These are phyloP conservation scores for Pandion haliaetus DNA, from an alignment of 2,113 vertebrate genomes.

Conservation along the genomic window DNA sequence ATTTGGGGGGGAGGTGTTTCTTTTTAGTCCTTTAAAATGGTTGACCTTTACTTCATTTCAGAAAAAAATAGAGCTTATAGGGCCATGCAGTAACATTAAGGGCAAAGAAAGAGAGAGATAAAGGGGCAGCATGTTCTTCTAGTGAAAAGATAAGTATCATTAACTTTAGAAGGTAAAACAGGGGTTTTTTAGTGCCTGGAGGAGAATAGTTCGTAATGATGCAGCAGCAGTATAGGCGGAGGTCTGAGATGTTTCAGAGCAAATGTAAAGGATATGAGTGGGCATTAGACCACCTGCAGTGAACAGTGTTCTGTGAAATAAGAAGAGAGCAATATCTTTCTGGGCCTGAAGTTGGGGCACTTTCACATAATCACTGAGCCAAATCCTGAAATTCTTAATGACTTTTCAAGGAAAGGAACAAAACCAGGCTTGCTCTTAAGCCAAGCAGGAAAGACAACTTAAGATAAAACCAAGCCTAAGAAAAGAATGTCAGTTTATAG, in stretches of 20 bases:
- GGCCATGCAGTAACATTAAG: not conserved
- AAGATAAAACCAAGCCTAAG: not conserved
- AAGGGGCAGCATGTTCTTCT: not conserved
- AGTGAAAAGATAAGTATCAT: constrained; percentile 30
- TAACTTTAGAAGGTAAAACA: constrained; percentile 11
- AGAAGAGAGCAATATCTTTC: not conserved
- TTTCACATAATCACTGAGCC: not conserved
- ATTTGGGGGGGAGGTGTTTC: accelerated
- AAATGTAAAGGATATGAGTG: not conserved
- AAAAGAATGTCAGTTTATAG: not conserved
- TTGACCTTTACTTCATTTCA: not conserved
- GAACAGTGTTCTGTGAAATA: constrained; percentile 23
- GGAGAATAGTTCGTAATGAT: not conserved
- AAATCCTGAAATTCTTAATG: constrained; percentile 21
- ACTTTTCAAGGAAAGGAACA: not conserved
- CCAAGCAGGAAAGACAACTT: not conserved
- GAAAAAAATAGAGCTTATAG: not conserved
- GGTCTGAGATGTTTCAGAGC: not conserved
- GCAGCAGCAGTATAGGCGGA: not conserved
- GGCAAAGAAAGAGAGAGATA: not conserved
- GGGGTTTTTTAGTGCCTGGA: not conserved
- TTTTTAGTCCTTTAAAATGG: not conserved
- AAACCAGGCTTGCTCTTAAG: not conserved
- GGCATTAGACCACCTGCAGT: constrained; percentile 21
- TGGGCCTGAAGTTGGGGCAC: not conserved